phyloP scores from a whole-genome alignment of 2,797 vertebrate species.

The Tolypeutes matacus region DNA sequence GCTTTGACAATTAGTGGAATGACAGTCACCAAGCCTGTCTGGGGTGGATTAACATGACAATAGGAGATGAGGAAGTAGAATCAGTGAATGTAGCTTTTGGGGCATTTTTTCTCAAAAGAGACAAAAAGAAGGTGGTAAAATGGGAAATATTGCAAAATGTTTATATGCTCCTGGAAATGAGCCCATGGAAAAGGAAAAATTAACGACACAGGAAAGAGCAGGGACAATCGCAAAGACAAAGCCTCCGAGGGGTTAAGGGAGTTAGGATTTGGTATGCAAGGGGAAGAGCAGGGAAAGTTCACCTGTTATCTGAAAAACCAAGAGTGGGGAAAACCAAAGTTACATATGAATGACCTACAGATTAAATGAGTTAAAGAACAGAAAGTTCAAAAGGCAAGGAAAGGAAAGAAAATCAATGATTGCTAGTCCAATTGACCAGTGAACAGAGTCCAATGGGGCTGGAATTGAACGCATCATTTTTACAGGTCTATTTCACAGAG shows the following conservation, averaged over 20 bases:
- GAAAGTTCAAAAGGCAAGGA: background rate
- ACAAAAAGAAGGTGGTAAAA: background rate
- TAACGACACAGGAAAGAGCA: background rate
- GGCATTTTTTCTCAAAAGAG: background rate
- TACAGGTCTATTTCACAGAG: background rate
- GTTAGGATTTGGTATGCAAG: background rate
- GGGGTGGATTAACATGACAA: background rate
- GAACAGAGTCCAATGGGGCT: background rate
- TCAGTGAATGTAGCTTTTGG: background rate
- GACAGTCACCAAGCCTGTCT: background rate
- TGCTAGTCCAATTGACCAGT: background rate
- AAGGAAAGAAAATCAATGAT: background rate
- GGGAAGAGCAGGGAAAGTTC: background rate
- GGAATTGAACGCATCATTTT: background rate
- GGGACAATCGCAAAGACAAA: background rate
- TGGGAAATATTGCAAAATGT: background rate
- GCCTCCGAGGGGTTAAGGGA: background rate
- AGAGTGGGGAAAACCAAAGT: background rate
- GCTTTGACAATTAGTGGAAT: background rate
- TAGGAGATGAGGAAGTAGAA: background rate
- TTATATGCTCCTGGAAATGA: background rate
- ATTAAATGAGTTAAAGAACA: background rate
- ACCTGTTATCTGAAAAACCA: background rate
- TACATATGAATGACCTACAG: too few species aligned
- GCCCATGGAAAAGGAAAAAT: background rate